Evolutionary conservation across 2,888 invertebrate species (phyloP), one percentile per base, ranked within the genome.

Genomic region (Stenchaetothrips biformis): DNA sequence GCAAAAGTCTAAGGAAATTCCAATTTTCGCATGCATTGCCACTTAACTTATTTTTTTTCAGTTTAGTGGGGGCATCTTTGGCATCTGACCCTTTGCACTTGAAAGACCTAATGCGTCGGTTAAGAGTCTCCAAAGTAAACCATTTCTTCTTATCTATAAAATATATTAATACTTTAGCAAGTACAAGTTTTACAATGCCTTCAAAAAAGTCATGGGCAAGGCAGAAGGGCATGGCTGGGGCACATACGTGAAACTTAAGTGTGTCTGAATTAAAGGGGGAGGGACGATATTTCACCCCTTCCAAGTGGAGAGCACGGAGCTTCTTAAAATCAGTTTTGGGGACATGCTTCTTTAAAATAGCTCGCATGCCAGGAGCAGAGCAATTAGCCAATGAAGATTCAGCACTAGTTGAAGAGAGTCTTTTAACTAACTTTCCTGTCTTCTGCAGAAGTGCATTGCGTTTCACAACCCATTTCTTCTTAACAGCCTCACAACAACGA

Each of bases 121-220:
- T 67, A 18, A 67, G 21, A 21, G 21, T 18, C 21, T 67, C 9
- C 7, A 67, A 21, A 67, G 18, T 7, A n/a, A 67, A 67, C 67
- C 67, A 67, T 53, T 53, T 53, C 8, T 21, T 21, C 21, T 21
- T 21, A 6, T 67, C 67, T 21, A 21, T n/a, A 6, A 67, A n/a
- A 6, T n/a, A 21, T 21, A 7, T n/a, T 21, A 67, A 67, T n/a
- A 67, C 21, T 9, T 18, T 21, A n/a, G 67, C n/a, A 67, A 67
- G n/a, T 9, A 67, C 67, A 67, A 8, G 8, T 21, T 67, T 67
- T 6, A 67, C 21, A 21, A 67, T n/a, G 67, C 67, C 67, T 62
- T 67, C 67, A 67, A 67, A 67, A 9, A 67, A 21, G 67, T 67
- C n/a, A 67, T 67, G 67, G 21, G 67, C 67, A 18, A 67, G 67